These are phyloP conservation scores for Acleris emargana DNA, from an alignment of 2,888 invertebrate genomes.

Conservation along the genomic window DNA sequence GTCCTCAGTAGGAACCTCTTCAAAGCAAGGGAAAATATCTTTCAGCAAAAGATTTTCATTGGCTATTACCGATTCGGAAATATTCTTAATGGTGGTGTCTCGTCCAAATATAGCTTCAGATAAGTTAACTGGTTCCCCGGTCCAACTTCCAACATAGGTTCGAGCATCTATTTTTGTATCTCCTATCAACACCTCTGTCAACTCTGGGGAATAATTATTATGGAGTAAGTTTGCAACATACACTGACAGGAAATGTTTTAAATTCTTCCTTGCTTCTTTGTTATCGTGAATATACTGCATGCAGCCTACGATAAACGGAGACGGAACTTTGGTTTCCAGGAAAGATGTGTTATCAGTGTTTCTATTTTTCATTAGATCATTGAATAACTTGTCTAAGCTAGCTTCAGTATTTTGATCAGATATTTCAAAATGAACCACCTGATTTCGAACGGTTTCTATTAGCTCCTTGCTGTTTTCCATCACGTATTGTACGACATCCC, in stretches of 20 bases:
- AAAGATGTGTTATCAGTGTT: conserved; percentile 62
- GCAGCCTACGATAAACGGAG: conserved; percentile 72
- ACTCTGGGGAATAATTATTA: conserved; percentile 80
- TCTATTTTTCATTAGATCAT: conserved; percentile 67
- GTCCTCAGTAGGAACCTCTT: conserved; percentile 50
- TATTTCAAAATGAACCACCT: conserved; percentile 67
- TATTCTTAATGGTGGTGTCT: conserved; percentile 58
- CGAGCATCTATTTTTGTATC: conserved; percentile 73
- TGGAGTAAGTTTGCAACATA: conserved; percentile 84
- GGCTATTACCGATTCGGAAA: conserved; percentile 72
- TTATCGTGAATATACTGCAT: conserved; percentile 65
- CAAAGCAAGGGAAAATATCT: conserved; percentile 62
- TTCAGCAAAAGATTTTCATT: conserved; percentile 56
- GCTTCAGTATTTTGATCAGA: conserved; percentile 60
- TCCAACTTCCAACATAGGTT: conserved; percentile 82
- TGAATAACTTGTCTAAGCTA: conserved; percentile 64
- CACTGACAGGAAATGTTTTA: conserved; percentile 69
- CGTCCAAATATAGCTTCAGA: conserved; percentile 59
- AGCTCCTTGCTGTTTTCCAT: conserved; percentile 62
- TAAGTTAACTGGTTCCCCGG: conserved; percentile 55
- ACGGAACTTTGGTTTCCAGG: conserved; percentile 70
- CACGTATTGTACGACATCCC: conserved; percentile 68
- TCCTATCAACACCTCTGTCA: conserved; percentile 77
- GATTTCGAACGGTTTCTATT: conserved; percentile 61
- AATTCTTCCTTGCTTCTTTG: conserved; percentile 63